A percentile compares a stretch with the other conserved stretches of the same genome.
These are phyloP conservation scores for Perognathus longimembris DNA, from an alignment of 2,113 vertebrate genomes.

Conservation along the genomic window DNA sequence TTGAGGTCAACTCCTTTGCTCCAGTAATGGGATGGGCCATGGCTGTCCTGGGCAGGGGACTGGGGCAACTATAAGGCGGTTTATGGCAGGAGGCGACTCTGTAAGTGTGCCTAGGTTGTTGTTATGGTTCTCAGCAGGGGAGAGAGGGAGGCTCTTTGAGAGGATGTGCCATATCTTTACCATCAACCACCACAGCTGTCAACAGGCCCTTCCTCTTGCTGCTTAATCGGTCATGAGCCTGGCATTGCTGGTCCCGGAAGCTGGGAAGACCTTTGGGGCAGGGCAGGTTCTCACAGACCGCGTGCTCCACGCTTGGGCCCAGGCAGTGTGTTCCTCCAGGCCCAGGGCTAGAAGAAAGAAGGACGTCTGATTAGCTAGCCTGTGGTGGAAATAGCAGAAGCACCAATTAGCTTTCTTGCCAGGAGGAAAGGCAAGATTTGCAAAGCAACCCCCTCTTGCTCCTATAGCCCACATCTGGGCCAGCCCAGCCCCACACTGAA, in stretches of 20 bases:
- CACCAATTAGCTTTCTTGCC: fast-evolving
- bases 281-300: conserved; percentile 92
- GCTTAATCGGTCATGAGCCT: conserved; percentile 91
- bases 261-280: conserved; percentile 94
- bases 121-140: not conserved
- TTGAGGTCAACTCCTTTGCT: not conserved
- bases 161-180: conserved; percentile 71
- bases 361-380: not conserved
- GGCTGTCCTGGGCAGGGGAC: not conserved
- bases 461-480: not conserved
- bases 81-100: no score
- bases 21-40: not conserved
- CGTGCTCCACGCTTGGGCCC: conserved; percentile 94
- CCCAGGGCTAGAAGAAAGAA: conserved; percentile 88
- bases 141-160: not conserved
- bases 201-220: conserved; percentile 92
- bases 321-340: conserved; percentile 93
- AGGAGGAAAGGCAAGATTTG: not conserved
- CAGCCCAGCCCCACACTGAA: not conserved
- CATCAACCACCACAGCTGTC: conserved; percentile 92
- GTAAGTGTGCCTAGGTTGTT: not conserved
- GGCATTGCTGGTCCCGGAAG: conserved; percentile 98
- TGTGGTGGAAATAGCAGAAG: fast-evolving
- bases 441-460: not conserved
- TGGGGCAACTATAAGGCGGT: not conserved